Evolutionary conservation across 2,888 invertebrate genomes (phyloP).

Genomic region (Spilarctia lutea): DNA sequence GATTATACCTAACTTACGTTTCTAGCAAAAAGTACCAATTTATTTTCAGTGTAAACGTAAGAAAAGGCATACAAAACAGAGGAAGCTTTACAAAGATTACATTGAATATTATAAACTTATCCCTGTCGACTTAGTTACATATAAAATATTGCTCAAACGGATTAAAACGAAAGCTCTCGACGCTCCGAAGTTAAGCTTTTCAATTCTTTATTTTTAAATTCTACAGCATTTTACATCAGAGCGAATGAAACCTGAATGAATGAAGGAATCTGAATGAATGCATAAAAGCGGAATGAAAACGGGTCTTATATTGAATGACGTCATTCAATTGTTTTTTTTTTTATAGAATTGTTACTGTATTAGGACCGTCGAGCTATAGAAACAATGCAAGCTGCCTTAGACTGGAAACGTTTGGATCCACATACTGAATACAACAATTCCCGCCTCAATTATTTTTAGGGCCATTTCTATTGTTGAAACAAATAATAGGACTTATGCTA

Average conservation of each 20-base stretch:
- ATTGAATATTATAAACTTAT: neutral
- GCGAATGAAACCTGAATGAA: neutral
- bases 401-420: constrained; percentile 35
- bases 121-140: neutral
- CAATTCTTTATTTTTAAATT: neutral
- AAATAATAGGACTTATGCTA: neutral
- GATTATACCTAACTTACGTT: neutral
- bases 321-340: constrained; percentile 37
- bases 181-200: neutral
- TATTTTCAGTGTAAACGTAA: neutral
- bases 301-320: constrained; percentile 27
- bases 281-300: neutral
- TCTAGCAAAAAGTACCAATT: neutral
- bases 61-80: neutral
- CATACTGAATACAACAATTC: constrained; percentile 16
- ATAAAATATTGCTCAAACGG: neutral
- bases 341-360: constrained; percentile 20
- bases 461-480: neutral
- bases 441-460: constrained; percentile 1
- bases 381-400: constrained; percentile 24
- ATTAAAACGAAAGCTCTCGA: constrained; percentile 9
- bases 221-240: neutral
- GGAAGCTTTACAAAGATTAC: neutral
- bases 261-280: no score
- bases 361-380: constrained; percentile 13